Evolutionary conservation across 1,140 invertebrate genomes (phyloP).

Genomic region (Drosophila persimilis): DNA sequence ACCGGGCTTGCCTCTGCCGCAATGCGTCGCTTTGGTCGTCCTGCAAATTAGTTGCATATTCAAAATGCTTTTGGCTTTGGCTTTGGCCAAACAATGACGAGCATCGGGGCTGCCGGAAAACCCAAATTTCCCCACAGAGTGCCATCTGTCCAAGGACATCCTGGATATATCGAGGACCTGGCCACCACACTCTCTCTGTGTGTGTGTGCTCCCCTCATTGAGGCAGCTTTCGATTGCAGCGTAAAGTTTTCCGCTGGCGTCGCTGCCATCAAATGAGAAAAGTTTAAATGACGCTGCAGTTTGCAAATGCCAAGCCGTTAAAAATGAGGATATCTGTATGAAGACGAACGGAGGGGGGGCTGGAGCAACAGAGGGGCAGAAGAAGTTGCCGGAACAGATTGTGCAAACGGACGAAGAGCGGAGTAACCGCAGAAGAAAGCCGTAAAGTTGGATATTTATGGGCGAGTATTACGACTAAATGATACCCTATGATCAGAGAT

Average conservation of each 20-base stretch:
- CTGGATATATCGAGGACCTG: slow-evolving; percentile 46
- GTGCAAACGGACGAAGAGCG: too few relatives aligned
- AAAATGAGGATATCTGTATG: slow-evolving; percentile 71
- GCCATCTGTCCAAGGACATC: slow-evolving; percentile 14
- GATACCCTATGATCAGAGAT: too few relatives aligned
- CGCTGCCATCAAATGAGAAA: slow-evolving; percentile 77
- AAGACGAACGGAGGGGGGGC: not conserved
- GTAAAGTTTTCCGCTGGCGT: slow-evolving; percentile 56
- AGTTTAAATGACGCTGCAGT: slow-evolving; percentile 81
- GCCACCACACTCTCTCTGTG: not conserved
- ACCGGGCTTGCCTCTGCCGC: slow-evolving; percentile 38
- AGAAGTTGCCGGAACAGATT: slow-evolving; percentile 15
- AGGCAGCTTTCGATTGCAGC: slow-evolving; percentile 54
- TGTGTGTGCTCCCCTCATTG: slow-evolving; percentile 1
- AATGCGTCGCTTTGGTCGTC: slow-evolving; percentile 57
- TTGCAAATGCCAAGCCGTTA: slow-evolving; percentile 80
- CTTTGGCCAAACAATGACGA: slow-evolving; percentile 71
- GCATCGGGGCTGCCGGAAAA: slow-evolving; percentile 22
- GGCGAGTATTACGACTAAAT: too few relatives aligned
- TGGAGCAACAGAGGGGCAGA: not conserved
- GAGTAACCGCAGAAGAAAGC: too few relatives aligned
- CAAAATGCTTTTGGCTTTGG: slow-evolving; percentile 66
- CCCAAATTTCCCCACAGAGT: slow-evolving; percentile 18
- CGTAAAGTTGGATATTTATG: too few relatives aligned
- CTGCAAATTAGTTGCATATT: slow-evolving; percentile 79